Conservation (phyloP, 2,113 vertebrate species). For the Cygnus atratus region DNA sequence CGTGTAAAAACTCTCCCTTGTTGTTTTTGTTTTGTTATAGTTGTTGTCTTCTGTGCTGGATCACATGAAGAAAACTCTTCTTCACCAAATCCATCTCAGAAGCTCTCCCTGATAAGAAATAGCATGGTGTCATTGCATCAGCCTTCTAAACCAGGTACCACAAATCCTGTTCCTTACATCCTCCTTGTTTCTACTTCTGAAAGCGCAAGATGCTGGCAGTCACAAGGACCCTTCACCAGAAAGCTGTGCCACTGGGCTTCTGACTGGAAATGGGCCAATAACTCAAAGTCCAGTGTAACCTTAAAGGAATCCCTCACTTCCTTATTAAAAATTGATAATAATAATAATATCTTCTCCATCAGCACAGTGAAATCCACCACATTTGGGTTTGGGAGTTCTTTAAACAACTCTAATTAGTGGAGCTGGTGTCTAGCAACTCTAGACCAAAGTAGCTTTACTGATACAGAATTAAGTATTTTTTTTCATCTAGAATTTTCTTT, state of each 20-base stretch:
- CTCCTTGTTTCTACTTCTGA: background rate
- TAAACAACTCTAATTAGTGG: background rate
- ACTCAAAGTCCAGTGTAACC: background rate
- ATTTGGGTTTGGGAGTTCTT: background rate
- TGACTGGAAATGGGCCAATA: background rate
- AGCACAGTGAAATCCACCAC: background rate
- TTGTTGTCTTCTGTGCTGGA: background rate
- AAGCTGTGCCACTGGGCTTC: background rate
- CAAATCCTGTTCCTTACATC: background rate
- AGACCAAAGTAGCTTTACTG: background rate
- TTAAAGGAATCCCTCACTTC: background rate
- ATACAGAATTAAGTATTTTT: background rate
- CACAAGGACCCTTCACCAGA: background rate
- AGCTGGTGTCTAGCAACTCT: background rate
- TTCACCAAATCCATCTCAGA: conserved; percentile 14
- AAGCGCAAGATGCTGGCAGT: background rate
- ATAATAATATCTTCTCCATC: background rate
- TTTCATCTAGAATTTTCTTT: background rate
- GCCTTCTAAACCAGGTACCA: conserved; percentile 48
- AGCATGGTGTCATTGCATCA: conserved; percentile 26
- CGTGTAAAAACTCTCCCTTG: background rate
- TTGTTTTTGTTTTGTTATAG: conserved; percentile 36
- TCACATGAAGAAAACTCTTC: conserved; percentile 28
- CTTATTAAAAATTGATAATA: background rate
- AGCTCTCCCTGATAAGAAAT: background rate